Conservation (phyloP, 1,140 invertebrate genomes). For the Drosophila arawakana region DNA sequence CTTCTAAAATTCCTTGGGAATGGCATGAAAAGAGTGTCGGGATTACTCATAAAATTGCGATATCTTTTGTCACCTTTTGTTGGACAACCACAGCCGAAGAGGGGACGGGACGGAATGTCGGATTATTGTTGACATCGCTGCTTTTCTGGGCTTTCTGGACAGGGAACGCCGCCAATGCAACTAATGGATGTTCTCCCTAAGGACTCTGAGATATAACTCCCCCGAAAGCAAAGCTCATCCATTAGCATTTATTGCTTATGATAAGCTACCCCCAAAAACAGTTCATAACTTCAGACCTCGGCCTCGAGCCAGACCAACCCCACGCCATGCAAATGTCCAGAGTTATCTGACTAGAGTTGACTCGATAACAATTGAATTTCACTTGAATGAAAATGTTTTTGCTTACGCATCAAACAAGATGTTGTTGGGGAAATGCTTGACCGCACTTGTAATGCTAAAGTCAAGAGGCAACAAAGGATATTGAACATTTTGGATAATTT, state of each 20-base stretch:
- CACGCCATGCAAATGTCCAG: conserved; percentile 35
- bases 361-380: conserved; percentile 60
- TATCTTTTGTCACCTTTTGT: conserved; percentile 83
- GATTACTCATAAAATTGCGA: conserved; percentile 83
- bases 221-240: conserved; percentile 58
- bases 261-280: conserved; percentile 57
- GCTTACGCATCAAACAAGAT: conserved; percentile 49
- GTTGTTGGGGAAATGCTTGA: conserved; percentile 67
- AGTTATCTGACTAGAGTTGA: conserved; percentile 29
- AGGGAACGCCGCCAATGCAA: conserved; percentile 22
- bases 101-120: conserved; percentile 9
- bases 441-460: conserved; percentile 66
- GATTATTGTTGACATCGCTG: conserved; percentile 43
- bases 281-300: conserved; percentile 11
- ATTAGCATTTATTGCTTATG: conserved; percentile 77
- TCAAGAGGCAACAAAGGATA: conserved; percentile 47
- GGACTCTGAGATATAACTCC: conserved; percentile 1
- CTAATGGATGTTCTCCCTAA: conserved; percentile 40
- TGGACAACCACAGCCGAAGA: conserved; percentile 27
- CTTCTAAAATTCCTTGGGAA: background rate
- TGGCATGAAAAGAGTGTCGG: conserved; percentile 69
- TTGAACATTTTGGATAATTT: conserved; percentile 40
- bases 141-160: background rate
- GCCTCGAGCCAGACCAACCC: conserved; percentile 1
- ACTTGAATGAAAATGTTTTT: conserved; percentile 59